These are phyloP conservation scores for Phataginus tricuspis DNA, from an alignment of 2,797 vertebrate species.

Conservation along the genomic window DNA sequence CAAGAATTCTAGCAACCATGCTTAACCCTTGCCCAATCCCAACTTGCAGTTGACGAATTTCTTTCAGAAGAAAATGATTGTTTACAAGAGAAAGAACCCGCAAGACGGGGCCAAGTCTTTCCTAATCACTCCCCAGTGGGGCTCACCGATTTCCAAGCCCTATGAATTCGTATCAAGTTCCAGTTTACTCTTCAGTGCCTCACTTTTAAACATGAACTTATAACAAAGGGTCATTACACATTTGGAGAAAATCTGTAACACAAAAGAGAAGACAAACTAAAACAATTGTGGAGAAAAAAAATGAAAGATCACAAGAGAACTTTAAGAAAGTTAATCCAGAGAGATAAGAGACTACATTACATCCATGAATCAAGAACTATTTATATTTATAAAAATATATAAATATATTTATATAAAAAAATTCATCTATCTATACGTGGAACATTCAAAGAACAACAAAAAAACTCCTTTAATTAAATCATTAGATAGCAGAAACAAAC, in stretches of 20 bases:
- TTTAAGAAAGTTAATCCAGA: neutral
- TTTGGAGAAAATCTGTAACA: neutral
- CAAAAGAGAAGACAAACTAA: neutral
- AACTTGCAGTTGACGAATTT: neutral
- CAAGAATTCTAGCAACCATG: neutral
- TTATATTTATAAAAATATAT: too few relatives aligned
- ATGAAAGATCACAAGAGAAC: neutral
- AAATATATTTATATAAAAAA: too few relatives aligned
- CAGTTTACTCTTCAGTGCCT: neutral
- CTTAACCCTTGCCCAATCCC: neutral
- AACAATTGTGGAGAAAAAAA: neutral
- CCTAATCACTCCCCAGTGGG: neutral
- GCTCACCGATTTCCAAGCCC: neutral
- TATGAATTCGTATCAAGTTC: neutral
- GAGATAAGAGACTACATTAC: neutral
- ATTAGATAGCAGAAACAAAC: neutral
- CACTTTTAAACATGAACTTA: neutral
- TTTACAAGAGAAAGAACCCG: neutral
- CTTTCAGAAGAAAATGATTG: neutral
- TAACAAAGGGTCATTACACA: neutral
- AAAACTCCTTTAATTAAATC: neutral
- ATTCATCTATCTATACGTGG: neutral
- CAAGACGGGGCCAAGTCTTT: neutral
- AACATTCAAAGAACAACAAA: neutral
- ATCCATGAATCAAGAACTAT: neutral